Conservation (phyloP, 2,888 invertebrate genomes). For the Troglohyphantes excavatus region DNA sequence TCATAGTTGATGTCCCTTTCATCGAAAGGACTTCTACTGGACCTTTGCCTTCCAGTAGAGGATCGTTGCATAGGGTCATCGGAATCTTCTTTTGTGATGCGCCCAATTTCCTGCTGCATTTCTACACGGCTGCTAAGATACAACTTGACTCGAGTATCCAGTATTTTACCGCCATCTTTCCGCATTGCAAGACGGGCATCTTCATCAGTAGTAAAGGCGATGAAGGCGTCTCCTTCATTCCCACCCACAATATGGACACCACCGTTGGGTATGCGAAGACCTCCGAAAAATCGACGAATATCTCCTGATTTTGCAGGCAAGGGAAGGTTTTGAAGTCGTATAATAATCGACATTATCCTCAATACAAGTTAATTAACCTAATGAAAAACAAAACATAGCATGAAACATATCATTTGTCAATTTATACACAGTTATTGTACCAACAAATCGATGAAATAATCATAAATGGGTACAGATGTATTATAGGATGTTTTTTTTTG, state of each 20-base stretch:
- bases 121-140: conserved; percentile 96
- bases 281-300: conserved; percentile 97
- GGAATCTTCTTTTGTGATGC: conserved; percentile 20
- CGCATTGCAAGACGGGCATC: conserved; percentile 99
- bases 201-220: conserved; percentile 99
- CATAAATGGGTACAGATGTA: too few relatives aligned
- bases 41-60: background rate
- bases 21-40: conserved; percentile 4
- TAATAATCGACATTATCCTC: conserved; percentile 95
- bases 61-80: background rate
- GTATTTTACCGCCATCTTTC: conserved; percentile 92
- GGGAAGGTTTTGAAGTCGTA: conserved; percentile 98
- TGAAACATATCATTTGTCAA: background rate
- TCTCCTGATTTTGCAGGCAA: conserved; percentile 99
- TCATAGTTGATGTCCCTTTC: background rate
- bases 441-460: too few relatives aligned
- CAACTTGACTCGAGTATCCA: conserved; percentile 93
- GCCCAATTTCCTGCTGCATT: conserved; percentile 98
- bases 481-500: too few relatives aligned
- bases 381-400: conserved; percentile 62
- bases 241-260: conserved; percentile 99
- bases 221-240: conserved; percentile 99
- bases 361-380: conserved; percentile 56
- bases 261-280: conserved; percentile 98
- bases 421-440: too few relatives aligned